These are phyloP conservation scores for Gopherus flavomarginatus DNA, from an alignment of 2,113 vertebrate species.

Conservation along the genomic window DNA sequence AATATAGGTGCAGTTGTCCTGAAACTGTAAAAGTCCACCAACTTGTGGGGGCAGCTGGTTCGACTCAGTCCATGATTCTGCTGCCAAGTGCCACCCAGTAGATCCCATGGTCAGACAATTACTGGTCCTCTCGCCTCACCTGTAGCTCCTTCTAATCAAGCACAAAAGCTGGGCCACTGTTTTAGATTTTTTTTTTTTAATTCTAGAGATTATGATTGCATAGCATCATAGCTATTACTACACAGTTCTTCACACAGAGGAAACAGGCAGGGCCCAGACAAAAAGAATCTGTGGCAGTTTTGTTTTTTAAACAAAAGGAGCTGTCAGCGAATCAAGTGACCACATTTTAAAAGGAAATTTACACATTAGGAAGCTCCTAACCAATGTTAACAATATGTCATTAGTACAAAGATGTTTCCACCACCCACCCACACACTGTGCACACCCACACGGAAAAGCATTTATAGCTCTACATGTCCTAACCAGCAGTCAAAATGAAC, in stretches of 20 bases:
- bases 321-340: not conserved
- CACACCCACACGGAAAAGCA: not conserved
- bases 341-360: not conserved
- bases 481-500: not conserved
- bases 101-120: not conserved
- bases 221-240: not conserved
- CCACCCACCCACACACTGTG: too few species aligned
- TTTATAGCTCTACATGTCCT: not conserved
- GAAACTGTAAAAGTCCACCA: not conserved
- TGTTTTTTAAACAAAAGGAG: not conserved
- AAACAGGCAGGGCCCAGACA: not conserved
- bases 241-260: not conserved
- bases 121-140: not conserved
- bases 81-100: too few species aligned
- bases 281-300: not conserved
- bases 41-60: too few species aligned
- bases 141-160: not conserved
- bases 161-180: not conserved
- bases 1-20: not conserved
- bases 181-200: not conserved
- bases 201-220: not conserved
- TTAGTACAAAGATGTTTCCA: not conserved
- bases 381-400: not conserved
- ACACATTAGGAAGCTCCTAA: not conserved
- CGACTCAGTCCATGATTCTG: too few species aligned